Evolutionary conservation across 2,888 invertebrate genomes (phyloP).

Genomic region (Mayetiola destructor): DNA sequence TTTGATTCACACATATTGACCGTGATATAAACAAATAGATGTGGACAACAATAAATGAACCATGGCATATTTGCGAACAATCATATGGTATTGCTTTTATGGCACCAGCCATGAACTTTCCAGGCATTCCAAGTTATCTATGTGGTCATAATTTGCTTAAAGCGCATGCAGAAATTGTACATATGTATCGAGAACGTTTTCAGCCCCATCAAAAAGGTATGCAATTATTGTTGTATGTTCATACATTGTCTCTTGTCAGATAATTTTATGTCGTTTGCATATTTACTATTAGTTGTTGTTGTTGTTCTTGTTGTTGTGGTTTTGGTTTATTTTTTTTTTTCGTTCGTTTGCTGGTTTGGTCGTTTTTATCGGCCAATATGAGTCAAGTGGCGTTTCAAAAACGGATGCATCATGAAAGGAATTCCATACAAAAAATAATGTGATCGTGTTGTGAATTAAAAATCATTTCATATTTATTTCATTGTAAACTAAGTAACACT

Average conservation of each 20-base stretch:
- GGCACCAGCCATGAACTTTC: constrained; percentile 44
- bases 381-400: no score
- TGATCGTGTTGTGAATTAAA: no score
- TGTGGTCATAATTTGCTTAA: constrained; percentile 58
- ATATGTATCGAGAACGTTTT: constrained; percentile 46
- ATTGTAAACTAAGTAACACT: no score
- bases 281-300: not conserved
- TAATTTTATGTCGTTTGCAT: not conserved
- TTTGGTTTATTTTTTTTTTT: not conserved
- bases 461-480: no score
- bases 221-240: no score
- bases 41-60: constrained; percentile 70
- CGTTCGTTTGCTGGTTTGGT: not conserved
- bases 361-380: no score
- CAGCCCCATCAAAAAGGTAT: constrained; percentile 41
- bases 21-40: constrained; percentile 25
- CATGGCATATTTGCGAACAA: constrained; percentile 38
- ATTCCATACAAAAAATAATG: no score
- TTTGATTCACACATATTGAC: no score
- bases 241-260: no score
- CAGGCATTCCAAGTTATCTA: constrained; percentile 48
- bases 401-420: no score
- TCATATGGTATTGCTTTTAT: constrained; percentile 41
- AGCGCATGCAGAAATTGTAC: constrained; percentile 57
- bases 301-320: not conserved